Percentiles rank a stretch among this genome's conserved stretches.
These are phyloP conservation scores for Lordiphosa collinella DNA, from an alignment of 1,140 invertebrate genomes.

Conservation along the genomic window DNA sequence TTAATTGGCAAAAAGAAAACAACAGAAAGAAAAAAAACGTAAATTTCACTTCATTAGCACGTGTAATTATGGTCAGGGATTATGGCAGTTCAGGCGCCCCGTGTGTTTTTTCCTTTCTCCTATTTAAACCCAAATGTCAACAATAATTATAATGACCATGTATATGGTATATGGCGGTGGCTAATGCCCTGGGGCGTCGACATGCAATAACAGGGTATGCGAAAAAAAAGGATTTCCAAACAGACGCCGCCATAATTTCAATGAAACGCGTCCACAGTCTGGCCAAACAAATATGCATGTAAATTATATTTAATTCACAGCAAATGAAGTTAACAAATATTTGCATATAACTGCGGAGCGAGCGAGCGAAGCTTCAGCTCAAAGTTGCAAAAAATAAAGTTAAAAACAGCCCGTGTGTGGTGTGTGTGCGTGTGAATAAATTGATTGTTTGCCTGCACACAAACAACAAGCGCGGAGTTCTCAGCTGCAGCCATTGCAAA, in stretches of 20 bases:
- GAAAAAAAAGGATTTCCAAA: conserved; percentile 23
- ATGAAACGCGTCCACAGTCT: conserved; percentile 9
- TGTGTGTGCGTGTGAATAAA: conserved; percentile 48
- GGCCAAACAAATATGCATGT: conserved; percentile 68
- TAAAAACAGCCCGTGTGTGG: not conserved
- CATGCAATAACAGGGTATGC: conserved; percentile 42
- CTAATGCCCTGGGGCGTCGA: conserved; percentile 39
- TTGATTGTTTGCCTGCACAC: conserved; percentile 59
- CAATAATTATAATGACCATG: conserved; percentile 60
- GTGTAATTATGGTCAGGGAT: conserved; percentile 52
- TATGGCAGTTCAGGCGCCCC: conserved; percentile 12
- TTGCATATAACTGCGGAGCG: conserved; percentile 43
- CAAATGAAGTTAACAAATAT: conserved; percentile 78
- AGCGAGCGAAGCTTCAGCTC: conserved; percentile 7
- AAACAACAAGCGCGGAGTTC: conserved; percentile 1
- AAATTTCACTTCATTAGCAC: conserved; percentile 69
- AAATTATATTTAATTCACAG: conserved; percentile 77
- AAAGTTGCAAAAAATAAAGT: conserved; percentile 21
- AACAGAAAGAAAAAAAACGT: not conserved
- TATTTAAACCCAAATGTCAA: conserved; percentile 59
- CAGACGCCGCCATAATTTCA: conserved; percentile 19
- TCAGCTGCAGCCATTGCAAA: conserved; percentile 41
- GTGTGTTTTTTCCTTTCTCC: not conserved
- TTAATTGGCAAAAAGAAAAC: conserved; percentile 49
- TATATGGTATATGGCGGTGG: conserved; percentile 1